Conservation (phyloP, 2,113 vertebrate genomes). For the Nannospalax galili region DNA sequence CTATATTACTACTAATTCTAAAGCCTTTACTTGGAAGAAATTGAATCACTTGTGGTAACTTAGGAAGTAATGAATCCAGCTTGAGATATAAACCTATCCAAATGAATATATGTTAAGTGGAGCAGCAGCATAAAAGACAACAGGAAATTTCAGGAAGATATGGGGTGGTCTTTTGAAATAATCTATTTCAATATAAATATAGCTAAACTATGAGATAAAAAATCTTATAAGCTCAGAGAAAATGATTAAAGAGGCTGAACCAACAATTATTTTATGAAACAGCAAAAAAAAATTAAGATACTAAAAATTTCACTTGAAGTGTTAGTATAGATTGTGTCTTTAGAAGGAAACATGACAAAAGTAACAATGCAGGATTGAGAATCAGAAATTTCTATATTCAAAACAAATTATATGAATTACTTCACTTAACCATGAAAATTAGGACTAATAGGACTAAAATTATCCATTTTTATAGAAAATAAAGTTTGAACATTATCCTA, state of each 20-base stretch:
- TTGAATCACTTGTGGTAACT: background rate
- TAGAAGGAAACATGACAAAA: slow-evolving; percentile 26
- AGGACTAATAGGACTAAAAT: background rate
- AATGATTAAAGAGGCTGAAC: background rate
- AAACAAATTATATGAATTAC: slow-evolving; percentile 20
- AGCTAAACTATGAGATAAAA: slow-evolving; percentile 2
- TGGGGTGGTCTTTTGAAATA: background rate
- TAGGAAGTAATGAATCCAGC: background rate
- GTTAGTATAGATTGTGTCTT: background rate
- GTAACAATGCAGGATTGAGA: background rate
- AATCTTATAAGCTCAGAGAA: slow-evolving; percentile 3
- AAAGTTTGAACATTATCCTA: background rate
- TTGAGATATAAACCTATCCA: background rate
- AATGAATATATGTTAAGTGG: background rate
- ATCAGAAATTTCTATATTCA: slow-evolving; percentile 37
- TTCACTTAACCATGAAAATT: background rate
- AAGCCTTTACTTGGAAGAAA: background rate
- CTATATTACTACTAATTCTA: background rate
- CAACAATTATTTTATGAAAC: slow-evolving; percentile 12
- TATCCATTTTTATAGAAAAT: slow-evolving; percentile 1
- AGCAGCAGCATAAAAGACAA: background rate
- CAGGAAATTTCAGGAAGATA: background rate
- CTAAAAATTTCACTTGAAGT: slow-evolving; percentile 4
- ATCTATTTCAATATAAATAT: slow-evolving; percentile 6
- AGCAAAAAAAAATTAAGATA: slow-evolving; percentile 33